Percentiles rank a stretch among this genome's conserved stretches.
These are phyloP conservation scores for Stigmatopora argus DNA, from an alignment of 2,113 vertebrate genomes.

Conservation along the genomic window DNA sequence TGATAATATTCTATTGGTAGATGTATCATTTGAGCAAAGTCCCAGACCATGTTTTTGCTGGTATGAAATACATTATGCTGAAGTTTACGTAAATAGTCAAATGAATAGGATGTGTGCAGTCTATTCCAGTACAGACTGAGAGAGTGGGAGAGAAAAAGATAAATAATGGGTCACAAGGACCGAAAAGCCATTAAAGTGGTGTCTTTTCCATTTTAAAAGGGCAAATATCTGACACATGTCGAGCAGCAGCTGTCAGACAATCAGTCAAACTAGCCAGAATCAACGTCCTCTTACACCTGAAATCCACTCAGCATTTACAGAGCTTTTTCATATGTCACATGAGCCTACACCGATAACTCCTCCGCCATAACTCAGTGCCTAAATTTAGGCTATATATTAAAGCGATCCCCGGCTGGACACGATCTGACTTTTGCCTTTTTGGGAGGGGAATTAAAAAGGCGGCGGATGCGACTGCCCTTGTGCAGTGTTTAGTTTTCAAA, in stretches of 20 bases:
- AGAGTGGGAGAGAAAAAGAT: slow-evolving; percentile 7
- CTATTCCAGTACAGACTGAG: slow-evolving; percentile 32
- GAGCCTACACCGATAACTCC: slow-evolving; percentile 68
- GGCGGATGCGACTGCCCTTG: slow-evolving; percentile 34
- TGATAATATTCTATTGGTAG: neutral
- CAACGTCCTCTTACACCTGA: slow-evolving; percentile 76
- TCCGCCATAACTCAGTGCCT: slow-evolving; percentile 69
- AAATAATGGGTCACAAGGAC: slow-evolving; percentile 55
- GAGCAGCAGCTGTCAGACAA: slow-evolving; percentile 81
- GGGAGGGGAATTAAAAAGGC: slow-evolving; percentile 37
- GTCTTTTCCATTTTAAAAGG: slow-evolving; percentile 59
- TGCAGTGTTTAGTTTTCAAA: slow-evolving; percentile 55
- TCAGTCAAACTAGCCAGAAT: slow-evolving; percentile 78
- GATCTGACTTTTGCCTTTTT: slow-evolving; percentile 66
- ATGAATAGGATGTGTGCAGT: neutral
- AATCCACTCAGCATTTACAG: slow-evolving; percentile 72
- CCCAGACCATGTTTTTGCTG: neutral
- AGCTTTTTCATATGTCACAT: slow-evolving; percentile 71
- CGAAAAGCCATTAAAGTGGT: slow-evolving; percentile 61
- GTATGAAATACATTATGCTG: neutral
- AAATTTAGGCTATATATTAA: slow-evolving; percentile 77
- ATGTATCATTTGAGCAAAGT: neutral
- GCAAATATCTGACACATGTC: slow-evolving; percentile 74
- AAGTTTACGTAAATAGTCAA: neutral
- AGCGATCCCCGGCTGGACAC: slow-evolving; percentile 32